Evolutionary conservation across 1,140 invertebrate species (phyloP).

Genomic region (Orchestia grillus): DNA sequence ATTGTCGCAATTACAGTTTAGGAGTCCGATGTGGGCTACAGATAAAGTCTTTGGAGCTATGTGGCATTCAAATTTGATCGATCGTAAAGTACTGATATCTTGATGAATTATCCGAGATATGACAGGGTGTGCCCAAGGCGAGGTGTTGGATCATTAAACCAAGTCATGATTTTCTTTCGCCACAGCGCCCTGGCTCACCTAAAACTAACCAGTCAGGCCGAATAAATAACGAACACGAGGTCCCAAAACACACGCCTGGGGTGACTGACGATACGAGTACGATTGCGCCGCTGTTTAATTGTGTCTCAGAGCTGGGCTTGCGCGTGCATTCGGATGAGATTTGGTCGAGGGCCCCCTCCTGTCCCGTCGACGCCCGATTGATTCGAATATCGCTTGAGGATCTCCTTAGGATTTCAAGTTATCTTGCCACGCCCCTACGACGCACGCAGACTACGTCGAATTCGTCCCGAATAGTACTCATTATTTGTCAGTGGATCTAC

Average conservation of each 20-base stretch:
- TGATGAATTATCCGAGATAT: slow-evolving; percentile 51
- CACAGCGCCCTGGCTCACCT: neutral
- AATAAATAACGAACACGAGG: slow-evolving; percentile 12
- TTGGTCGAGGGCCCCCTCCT: too few relatives aligned
- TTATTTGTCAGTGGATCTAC: neutral
- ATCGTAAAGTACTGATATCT: slow-evolving; percentile 51
- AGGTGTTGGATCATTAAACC: slow-evolving; percentile 38
- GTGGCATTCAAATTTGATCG: slow-evolving; percentile 48
- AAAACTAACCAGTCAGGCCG: neutral
- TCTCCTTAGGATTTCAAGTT: neutral
- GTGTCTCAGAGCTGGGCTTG: neutral
- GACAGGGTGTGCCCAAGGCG: slow-evolving; percentile 1
- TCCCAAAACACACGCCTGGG: slow-evolving; percentile 12
- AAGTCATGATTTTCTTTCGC: slow-evolving; percentile 4
- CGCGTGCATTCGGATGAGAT: slow-evolving; percentile 23
- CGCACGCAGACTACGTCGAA: neutral
- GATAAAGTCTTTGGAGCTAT: slow-evolving; percentile 1
- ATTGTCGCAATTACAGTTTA: slow-evolving; percentile 16
- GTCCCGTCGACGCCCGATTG: slow-evolving; percentile 12
- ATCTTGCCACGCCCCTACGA: neutral
- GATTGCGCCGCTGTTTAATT: slow-evolving; percentile 2
- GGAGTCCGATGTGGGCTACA: neutral
- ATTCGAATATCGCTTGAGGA: slow-evolving; percentile 20
- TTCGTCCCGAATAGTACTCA: neutral
- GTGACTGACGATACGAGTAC: slow-evolving; percentile 40